Percentiles rank a stretch among this genome's conserved stretches.
These are phyloP conservation scores for Pyrrhia umbra DNA, from an alignment of 2,888 invertebrate species.

Conservation along the genomic window DNA sequence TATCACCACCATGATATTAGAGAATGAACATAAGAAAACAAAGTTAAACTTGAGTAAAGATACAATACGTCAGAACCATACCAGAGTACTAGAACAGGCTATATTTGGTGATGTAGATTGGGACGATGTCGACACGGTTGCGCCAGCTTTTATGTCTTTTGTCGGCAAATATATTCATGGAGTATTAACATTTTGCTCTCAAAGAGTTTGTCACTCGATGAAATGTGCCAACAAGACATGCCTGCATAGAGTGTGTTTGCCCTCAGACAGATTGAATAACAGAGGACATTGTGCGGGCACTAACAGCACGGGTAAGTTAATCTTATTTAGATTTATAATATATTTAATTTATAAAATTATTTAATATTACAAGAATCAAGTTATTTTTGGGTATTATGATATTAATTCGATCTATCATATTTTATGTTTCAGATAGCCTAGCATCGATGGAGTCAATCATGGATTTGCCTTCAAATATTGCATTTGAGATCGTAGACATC, in stretches of 20 bases:
- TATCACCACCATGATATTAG: slow-evolving; percentile 79
- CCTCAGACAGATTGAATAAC: slow-evolving; percentile 78
- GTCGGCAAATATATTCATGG: slow-evolving; percentile 86
- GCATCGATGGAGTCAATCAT: slow-evolving; percentile 83
- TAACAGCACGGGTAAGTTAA: slow-evolving; percentile 76
- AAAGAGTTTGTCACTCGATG: slow-evolving; percentile 82
- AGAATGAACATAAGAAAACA: slow-evolving; percentile 78
- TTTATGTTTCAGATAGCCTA: slow-evolving; percentile 78
- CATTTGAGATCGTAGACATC: slow-evolving; percentile 83
- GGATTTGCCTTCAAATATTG: slow-evolving; percentile 84
- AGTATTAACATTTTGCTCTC: slow-evolving; percentile 83
- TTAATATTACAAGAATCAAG: not conserved
- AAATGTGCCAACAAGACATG: slow-evolving; percentile 82
- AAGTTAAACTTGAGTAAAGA: slow-evolving; percentile 80
- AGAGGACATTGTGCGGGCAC: slow-evolving; percentile 82
- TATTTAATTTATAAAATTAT: not conserved
- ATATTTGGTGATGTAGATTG: slow-evolving; percentile 85
- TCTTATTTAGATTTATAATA: no score
- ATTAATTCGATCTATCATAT: not conserved
- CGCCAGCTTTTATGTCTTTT: slow-evolving; percentile 82
- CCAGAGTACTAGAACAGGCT: slow-evolving; percentile 77
- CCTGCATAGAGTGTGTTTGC: slow-evolving; percentile 78
- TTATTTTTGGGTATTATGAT: not conserved
- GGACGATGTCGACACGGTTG: slow-evolving; percentile 82
- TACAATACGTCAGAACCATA: slow-evolving; percentile 74